Conservation (phyloP, 2,113 vertebrate genomes). For the Pyrgilauda ruficollis region DNA sequence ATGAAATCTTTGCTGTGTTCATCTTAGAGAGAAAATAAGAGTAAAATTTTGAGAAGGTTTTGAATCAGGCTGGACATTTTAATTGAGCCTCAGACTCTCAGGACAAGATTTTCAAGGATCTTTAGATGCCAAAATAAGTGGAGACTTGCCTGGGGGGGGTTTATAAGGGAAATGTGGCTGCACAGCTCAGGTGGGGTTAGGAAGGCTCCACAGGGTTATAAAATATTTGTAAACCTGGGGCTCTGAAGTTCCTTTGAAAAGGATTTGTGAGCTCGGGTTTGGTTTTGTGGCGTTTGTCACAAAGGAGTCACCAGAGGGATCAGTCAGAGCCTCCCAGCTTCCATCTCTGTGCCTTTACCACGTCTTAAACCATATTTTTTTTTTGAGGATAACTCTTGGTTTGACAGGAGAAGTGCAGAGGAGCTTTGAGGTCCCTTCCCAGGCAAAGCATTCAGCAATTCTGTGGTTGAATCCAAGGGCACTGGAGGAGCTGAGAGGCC, state of each 20-base stretch:
- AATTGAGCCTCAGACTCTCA: neutral
- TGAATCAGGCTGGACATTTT: neutral
- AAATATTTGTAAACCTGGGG: neutral
- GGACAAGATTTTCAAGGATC: neutral
- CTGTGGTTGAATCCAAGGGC: neutral
- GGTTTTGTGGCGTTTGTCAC: neutral
- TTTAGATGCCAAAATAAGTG: neutral
- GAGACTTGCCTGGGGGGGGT: neutral
- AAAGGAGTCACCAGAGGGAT: neutral
- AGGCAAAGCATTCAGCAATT: neutral
- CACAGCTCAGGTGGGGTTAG: neutral
- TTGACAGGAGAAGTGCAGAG: neutral
- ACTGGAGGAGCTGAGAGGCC: neutral
- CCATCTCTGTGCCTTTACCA: neutral
- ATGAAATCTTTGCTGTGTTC: fast-evolving
- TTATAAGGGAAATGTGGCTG: neutral
- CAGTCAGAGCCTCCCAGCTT: fast-evolving
- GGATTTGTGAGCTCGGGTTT: neutral
- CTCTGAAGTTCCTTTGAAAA: neutral
- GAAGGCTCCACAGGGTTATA: neutral
- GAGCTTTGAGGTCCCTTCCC: neutral
- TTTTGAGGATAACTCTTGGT: neutral
- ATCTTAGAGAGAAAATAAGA: neutral
- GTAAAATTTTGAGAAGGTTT: neutral
- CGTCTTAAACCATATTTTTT: fast-evolving